Conservation (phyloP, 2,797 vertebrate species). For the Melanotaenia maccullochi region DNA sequence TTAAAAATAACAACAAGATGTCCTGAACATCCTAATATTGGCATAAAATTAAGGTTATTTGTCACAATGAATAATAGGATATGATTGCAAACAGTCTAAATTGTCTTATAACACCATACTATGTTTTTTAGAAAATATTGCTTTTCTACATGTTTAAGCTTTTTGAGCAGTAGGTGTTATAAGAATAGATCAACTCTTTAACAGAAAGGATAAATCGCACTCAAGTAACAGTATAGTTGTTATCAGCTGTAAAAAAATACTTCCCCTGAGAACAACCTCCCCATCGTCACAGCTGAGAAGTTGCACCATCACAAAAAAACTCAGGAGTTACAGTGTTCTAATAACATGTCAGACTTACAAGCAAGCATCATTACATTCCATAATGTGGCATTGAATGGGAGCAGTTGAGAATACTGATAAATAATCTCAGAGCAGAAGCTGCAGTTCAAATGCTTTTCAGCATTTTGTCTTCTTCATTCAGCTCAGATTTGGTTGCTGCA, state of each 20-base stretch:
- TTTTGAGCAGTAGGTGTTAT: background rate
- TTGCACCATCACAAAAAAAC: background rate
- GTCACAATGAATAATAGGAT: background rate
- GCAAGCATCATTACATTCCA: background rate
- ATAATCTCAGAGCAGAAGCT: background rate
- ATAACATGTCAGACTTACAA: background rate
- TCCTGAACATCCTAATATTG: too few relatives aligned
- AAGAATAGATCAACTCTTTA: background rate
- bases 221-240: background rate
- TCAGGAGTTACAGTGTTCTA: background rate
- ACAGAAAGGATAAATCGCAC: background rate
- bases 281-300: background rate
- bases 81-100: too few relatives aligned
- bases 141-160: too few relatives aligned
- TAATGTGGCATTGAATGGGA: background rate
- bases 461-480: too few relatives aligned
- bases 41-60: background rate
- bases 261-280: background rate
- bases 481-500: background rate
- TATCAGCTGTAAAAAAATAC: background rate
- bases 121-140: too few relatives aligned
- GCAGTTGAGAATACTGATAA: background rate
- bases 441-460: background rate
- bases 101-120: too few relatives aligned
- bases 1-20: too few relatives aligned